These are phyloP conservation scores for Spodoptera picta DNA, from an alignment of 2,888 invertebrate genomes.

Conservation along the genomic window DNA sequence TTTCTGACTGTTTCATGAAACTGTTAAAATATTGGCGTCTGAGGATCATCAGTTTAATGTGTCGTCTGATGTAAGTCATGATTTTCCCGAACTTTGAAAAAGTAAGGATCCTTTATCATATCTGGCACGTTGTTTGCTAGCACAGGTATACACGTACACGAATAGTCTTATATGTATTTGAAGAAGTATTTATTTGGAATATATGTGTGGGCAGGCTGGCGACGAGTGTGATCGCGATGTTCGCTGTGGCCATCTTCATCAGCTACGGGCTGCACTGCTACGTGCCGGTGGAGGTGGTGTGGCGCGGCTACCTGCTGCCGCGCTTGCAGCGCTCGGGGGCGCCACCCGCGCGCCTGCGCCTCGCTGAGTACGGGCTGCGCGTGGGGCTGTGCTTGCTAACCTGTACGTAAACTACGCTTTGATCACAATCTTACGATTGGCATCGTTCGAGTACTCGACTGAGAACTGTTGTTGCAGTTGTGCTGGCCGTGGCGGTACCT, in stretches of 20 bases:
- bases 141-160: too few species aligned
- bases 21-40: too few species aligned
- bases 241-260: constrained; percentile 95
- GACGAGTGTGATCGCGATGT: constrained; percentile 91
- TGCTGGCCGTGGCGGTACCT: constrained; percentile 93
- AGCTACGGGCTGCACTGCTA: constrained; percentile 98
- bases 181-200: too few species aligned
- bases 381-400: constrained; percentile 93
- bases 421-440: neutral
- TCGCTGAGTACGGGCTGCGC: constrained; percentile 93
- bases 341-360: constrained; percentile 72
- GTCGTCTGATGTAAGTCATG: too few species aligned
- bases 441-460: too few species aligned
- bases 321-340: constrained; percentile 65
- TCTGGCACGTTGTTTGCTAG: too few species aligned
- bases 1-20: too few species aligned
- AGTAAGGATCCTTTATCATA: too few species aligned
- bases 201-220: constrained; percentile 86
- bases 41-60: too few species aligned
- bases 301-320: constrained; percentile 92
- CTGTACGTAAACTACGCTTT: constrained; percentile 90
- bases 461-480: constrained; percentile 87
- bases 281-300: constrained; percentile 97
- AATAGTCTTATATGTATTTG: too few species aligned
- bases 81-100: too few species aligned